A percentile compares a stretch with the other conserved stretches of the same genome.
These are phyloP conservation scores for Rosalia funebris DNA, from an alignment of 2,888 invertebrate genomes.

Conservation along the genomic window DNA sequence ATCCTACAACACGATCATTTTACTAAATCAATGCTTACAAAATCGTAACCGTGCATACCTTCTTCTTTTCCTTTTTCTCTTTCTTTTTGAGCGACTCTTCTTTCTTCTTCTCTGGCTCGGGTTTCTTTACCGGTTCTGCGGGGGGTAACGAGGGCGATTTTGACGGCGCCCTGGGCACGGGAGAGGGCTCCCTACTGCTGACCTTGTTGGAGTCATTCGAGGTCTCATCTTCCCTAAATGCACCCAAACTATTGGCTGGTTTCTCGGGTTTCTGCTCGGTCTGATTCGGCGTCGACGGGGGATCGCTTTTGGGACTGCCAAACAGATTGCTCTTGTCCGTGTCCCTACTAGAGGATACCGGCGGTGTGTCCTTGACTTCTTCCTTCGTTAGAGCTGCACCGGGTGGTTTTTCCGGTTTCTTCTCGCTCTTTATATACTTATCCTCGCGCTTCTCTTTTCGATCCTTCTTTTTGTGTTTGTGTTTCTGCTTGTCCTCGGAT, in stretches of 20 bases:
- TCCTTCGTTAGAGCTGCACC: conserved; percentile 29
- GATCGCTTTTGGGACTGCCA: conserved; percentile 46
- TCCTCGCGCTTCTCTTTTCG: conserved; percentile 69
- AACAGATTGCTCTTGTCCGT: conserved; percentile 49
- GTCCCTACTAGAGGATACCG: conserved; percentile 36
- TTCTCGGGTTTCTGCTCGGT: conserved; percentile 40
- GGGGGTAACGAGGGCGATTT: conserved; percentile 36
- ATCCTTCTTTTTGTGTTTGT: conserved; percentile 68
- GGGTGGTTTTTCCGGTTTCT: conserved; percentile 39
- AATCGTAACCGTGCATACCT: conserved; percentile 44
- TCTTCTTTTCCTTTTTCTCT: conserved; percentile 63
- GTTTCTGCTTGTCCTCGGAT: conserved; percentile 62
- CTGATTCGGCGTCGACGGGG: conserved; percentile 40
- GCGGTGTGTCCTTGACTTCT: conserved; percentile 22
- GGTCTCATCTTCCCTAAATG: conserved; percentile 52
- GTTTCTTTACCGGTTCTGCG: conserved; percentile 41
- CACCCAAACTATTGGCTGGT: not conserved
- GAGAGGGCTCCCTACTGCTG: conserved; percentile 54
- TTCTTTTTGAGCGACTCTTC: conserved; percentile 64
- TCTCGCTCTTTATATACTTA: conserved; percentile 60
- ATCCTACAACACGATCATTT: conserved; percentile 47
- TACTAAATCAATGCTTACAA: not conserved
- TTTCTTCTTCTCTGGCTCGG: conserved; percentile 70
- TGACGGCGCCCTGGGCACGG: conserved; percentile 34
- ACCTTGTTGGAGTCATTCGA: conserved; percentile 55